Evolutionary conservation across 2,888 invertebrate species (phyloP).

Genomic region (Luperina testacea): DNA sequence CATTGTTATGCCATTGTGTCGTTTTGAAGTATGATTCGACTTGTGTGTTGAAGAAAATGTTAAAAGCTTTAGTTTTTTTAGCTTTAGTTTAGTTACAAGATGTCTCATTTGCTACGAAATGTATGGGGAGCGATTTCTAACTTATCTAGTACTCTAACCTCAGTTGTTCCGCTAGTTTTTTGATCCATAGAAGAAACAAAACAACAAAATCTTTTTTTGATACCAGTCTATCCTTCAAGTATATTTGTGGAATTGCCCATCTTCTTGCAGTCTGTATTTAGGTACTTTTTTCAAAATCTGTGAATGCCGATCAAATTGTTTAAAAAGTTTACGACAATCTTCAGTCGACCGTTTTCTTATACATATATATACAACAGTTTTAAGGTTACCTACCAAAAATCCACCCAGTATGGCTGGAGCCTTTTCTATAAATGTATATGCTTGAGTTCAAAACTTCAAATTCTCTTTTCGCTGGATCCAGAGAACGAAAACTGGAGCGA

Average conservation of each 20-base stretch:
- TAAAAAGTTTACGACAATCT: not conserved
- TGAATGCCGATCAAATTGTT: not conserved
- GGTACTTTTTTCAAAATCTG: not conserved
- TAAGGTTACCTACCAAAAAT: not conserved
- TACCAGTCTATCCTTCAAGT: too few species aligned
- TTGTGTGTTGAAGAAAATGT: not conserved
- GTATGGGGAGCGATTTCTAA: not conserved
- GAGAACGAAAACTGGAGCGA: not conserved
- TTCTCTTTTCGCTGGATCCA: not conserved
- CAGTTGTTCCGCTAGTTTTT: not conserved
- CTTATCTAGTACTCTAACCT: not conserved
- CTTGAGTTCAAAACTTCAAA: too few species aligned
- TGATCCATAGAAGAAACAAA: not conserved
- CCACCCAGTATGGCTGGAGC: too few species aligned
- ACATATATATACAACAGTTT: not conserved
- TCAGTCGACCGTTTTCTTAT: not conserved
- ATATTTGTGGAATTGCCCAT: not conserved
- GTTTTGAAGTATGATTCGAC: constrained; percentile 7
- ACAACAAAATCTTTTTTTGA: not conserved
- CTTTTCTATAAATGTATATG: too few species aligned
- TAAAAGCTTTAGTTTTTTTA: not conserved
- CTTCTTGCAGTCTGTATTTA: not conserved
- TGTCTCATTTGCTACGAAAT: not conserved
- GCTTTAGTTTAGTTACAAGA: too few species aligned
- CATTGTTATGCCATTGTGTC: constrained; percentile 32